Evolutionary conservation across 2,797 vertebrate genomes (phyloP).

Genomic region (Microhierax caerulescens): DNA sequence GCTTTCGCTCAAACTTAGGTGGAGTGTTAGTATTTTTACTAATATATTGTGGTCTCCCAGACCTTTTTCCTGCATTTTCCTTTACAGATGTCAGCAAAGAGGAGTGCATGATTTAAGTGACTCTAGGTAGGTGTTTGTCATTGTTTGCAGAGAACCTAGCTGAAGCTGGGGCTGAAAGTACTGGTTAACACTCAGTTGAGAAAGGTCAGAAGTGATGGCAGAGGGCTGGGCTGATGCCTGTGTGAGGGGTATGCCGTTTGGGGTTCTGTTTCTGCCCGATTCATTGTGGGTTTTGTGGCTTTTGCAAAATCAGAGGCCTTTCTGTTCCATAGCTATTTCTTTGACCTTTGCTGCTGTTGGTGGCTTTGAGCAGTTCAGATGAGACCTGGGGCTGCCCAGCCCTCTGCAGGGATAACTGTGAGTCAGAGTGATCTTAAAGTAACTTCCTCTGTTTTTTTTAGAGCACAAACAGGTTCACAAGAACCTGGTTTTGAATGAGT

Average conservation of each 20-base stretch:
- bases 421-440: background rate
- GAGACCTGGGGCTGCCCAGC: background rate
- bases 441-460: background rate
- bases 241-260: background rate
- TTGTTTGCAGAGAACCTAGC: background rate
- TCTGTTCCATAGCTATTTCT: background rate
- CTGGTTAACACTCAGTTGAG: background rate
- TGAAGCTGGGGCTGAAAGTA: background rate
- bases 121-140: background rate
- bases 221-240: background rate
- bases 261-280: fast-evolving
- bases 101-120: background rate
- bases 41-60: background rate
- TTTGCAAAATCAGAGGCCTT: background rate
- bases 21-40: background rate
- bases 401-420: too few species aligned
- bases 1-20: background rate
- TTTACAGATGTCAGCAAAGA: background rate
- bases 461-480: background rate
- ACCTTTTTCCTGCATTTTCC: background rate
- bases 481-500: background rate
- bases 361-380: background rate
- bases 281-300: background rate
- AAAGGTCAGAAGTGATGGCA: background rate
- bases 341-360: background rate